phyloP scores from a whole-genome alignment of 2,888 invertebrate genomes.

The Parnassius glacialis region DNA sequence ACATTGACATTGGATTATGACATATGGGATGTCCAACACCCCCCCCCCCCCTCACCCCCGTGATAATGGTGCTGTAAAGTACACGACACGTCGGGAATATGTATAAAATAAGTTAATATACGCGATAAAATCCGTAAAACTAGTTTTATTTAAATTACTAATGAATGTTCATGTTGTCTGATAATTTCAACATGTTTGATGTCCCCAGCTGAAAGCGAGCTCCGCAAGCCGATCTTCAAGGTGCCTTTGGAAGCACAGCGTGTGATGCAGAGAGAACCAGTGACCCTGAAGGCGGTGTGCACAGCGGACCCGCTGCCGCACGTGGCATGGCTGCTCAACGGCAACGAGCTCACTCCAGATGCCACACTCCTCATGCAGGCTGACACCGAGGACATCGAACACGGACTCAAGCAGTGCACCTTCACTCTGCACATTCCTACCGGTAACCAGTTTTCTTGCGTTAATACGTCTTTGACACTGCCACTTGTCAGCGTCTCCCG shows the following conservation, averaged over 20 bases:
- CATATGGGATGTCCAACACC: too few relatives aligned
- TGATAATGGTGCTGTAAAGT: too few relatives aligned
- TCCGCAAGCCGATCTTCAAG: slow-evolving; percentile 88
- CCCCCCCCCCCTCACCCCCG: too few relatives aligned
- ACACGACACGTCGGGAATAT: too few relatives aligned
- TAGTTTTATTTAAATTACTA: too few relatives aligned
- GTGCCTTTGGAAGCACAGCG: slow-evolving; percentile 84
- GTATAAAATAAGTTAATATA: too few relatives aligned
- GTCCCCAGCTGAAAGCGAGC: slow-evolving; percentile 85
- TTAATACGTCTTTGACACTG: too few relatives aligned
- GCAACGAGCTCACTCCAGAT: slow-evolving; percentile 83
- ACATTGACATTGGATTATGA: too few relatives aligned
- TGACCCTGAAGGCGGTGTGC: slow-evolving; percentile 86
- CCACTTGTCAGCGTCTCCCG: too few relatives aligned
- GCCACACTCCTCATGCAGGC: slow-evolving; percentile 84
- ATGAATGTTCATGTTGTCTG: too few relatives aligned
- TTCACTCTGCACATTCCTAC: slow-evolving; percentile 89
- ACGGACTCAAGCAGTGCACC: slow-evolving; percentile 90
- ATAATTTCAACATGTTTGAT: too few relatives aligned
- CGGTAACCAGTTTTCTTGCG: slow-evolving; percentile 56
- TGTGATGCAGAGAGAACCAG: slow-evolving; percentile 85
- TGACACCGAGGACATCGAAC: slow-evolving; percentile 84
- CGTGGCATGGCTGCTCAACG: slow-evolving; percentile 91
- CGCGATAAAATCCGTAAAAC: too few relatives aligned
- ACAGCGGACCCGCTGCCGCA: slow-evolving; percentile 95